Percentiles rank a stretch among this genome's conserved stretches.
Conservation (phyloP, 2,797 vertebrate species). For the Danio jaintianensis region DNA sequence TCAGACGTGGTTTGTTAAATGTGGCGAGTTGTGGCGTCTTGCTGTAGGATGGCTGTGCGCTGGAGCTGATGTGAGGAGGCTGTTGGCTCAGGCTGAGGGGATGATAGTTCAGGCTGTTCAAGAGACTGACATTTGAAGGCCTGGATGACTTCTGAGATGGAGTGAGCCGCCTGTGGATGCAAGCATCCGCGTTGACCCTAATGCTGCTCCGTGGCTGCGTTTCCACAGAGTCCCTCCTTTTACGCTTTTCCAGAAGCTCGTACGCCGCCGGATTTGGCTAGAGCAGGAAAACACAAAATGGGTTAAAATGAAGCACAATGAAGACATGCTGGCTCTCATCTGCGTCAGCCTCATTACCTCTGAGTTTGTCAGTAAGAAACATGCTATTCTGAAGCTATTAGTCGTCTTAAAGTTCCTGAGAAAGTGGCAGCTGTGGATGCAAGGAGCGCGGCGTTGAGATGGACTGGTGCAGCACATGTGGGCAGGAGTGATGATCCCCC, state of each 20-base stretch:
- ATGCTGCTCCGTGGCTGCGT: constrained; percentile 65
- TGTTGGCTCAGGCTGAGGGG: constrained; percentile 72
- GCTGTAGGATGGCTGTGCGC: constrained; percentile 77
- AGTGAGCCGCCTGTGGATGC: constrained; percentile 72
- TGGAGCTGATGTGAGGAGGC: constrained; percentile 63
- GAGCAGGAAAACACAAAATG: constrained; percentile 53
- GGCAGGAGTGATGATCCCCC: constrained; percentile 52
- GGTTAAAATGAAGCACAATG: constrained; percentile 46
- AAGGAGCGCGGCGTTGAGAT: constrained; percentile 12
- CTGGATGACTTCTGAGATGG: constrained; percentile 76
- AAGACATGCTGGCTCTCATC: constrained; percentile 37
- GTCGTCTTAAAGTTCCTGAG: constrained; percentile 47
- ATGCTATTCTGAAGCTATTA: constrained; percentile 55
- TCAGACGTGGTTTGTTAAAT: constrained; percentile 66
- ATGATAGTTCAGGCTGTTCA: constrained; percentile 80
- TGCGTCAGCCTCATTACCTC: constrained; percentile 34
- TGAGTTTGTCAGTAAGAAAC: constrained; percentile 53
- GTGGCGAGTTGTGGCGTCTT: constrained; percentile 71
- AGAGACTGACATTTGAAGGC: constrained; percentile 71
- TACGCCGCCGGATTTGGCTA: constrained; percentile 76
- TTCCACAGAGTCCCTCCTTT: constrained; percentile 72
- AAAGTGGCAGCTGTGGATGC: constrained; percentile 18
- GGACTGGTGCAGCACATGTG: constrained; percentile 36
- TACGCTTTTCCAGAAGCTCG: constrained; percentile 75
- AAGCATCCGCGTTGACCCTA: constrained; percentile 65